phyloP scores from a whole-genome alignment of 2,113 vertebrate genomes.

The Labeo catla region DNA sequence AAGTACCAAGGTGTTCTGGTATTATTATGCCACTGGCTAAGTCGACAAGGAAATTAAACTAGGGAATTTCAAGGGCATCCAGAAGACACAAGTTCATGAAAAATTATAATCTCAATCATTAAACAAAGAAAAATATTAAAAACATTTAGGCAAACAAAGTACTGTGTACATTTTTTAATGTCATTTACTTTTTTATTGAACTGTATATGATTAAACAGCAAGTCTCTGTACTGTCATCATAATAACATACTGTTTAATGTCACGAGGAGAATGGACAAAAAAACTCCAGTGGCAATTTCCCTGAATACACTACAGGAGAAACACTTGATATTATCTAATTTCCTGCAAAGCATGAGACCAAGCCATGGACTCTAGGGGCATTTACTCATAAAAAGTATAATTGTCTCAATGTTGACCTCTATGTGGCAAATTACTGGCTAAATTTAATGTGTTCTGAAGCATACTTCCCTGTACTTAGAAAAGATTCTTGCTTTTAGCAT shows the following conservation, averaged over 20 bases:
- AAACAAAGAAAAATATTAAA: not conserved
- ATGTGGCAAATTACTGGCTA: not conserved
- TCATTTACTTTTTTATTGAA: no score
- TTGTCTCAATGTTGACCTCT: slow-evolving; percentile 3
- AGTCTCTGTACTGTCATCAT: not conserved
- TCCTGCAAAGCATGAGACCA: slow-evolving; percentile 22
- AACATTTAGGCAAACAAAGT: not conserved
- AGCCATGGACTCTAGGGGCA: not conserved
- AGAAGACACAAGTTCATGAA: not conserved
- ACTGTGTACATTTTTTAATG: not conserved
- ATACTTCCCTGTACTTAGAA: not conserved
- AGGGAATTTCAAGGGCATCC: slow-evolving; percentile 2
- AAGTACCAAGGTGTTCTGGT: slow-evolving; percentile 15
- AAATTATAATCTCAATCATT: not conserved
- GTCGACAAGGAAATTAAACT: not conserved
- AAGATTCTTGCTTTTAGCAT: not conserved
- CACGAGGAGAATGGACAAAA: not conserved
- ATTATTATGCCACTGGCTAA: not conserved
- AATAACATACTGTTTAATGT: not conserved
- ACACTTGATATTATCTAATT: slow-evolving; percentile 13
- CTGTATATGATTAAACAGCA: not conserved
- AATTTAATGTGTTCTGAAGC: not conserved
- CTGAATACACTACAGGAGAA: not conserved
- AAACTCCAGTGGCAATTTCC: slow-evolving; percentile 10
- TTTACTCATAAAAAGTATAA: not conserved